Base-by-base conservation (phyloP, 2,113 vertebrate genomes). In the Paramisgurnus dabryanus region DNA sequence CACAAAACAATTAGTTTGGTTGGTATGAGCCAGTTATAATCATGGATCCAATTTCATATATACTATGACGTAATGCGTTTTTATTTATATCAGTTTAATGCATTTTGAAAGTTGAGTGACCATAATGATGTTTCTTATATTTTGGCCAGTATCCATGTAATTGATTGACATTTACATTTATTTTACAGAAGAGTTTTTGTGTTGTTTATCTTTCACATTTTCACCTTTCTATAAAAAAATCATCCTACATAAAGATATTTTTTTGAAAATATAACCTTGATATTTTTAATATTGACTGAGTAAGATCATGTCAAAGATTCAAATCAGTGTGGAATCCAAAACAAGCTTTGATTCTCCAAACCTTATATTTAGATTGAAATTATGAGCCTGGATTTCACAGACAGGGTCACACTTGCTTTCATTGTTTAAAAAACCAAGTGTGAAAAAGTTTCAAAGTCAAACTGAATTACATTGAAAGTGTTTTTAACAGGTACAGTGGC, bases 401-500 rank as follows among this genome's bases (percentile, higher is more conserved):
- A 34, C 27, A 34, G 27, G 27, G 27, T 34, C 27, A 34, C 27
- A 34, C 3, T 34, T 34, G 27, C 27, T 34, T 34, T 34, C 27
- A 22, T 34, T 34, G 27, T 34, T 2, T 34, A 34, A 34, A 34
- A 34, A 34, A 47, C 6, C 45, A 47, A 47, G 10, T 8, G 45
- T 47, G 45, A 8, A 47, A 47, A 47, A 22, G 22, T 22, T 22
- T 22, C 9, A 45, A 27, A 18, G 7, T 12, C 11, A 22, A 66
- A 15, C 12, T 65, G 15, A 1, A 50, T 6, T 50, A 1, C 4
- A 60, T 63, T 5, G 17, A 8, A 17, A 15, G 5, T 53, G 7
- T 12, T 69, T 77, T 0, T 75, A 84, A n/a, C 83, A 99, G 98
- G 98, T 99, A 81, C 98, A 99, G 87, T 99, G 98, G 98, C 97